Evolutionary conservation across 2,888 invertebrate species (phyloP).

Genomic region (Drosophila fungiperda): DNA sequence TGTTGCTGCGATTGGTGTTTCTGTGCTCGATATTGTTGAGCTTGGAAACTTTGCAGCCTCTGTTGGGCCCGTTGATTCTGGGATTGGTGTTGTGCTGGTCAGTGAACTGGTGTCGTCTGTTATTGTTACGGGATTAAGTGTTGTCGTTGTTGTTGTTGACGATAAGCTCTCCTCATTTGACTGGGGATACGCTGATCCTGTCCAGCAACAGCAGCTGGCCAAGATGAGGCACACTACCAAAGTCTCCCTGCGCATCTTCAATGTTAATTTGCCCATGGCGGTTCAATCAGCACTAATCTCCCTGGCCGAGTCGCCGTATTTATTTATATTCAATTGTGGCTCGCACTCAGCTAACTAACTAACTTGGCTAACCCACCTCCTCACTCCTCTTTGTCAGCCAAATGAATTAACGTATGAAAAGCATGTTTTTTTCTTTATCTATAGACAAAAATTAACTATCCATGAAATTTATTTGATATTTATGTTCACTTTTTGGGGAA

Average conservation of each 20-base stretch:
- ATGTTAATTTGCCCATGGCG: conserved; percentile 35
- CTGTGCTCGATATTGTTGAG: neutral
- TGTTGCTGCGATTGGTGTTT: conserved; percentile 1
- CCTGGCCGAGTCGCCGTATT: conserved; percentile 24
- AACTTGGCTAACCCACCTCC: neutral
- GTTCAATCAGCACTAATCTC: conserved; percentile 44
- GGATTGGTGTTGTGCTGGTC: conserved; percentile 5
- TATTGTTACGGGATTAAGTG: conserved; percentile 10
- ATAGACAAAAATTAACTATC: conserved; percentile 15
- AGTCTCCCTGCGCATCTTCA: conserved; percentile 41
- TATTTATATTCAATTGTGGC: conserved; percentile 41
- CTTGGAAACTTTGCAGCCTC: neutral
- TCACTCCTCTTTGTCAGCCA: neutral
- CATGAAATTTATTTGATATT: conserved; percentile 25
- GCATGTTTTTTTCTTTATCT: conserved; percentile 26
- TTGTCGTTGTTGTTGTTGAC: conserved; percentile 10
- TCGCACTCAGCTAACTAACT: neutral
- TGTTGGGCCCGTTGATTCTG: conserved; percentile 1
- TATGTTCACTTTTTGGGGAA: conserved; percentile 11
- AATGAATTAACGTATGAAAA: conserved; percentile 16
- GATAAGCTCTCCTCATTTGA: neutral
- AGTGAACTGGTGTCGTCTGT: conserved; percentile 1
- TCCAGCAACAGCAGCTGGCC: conserved; percentile 37
- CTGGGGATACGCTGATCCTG: conserved; percentile 38
- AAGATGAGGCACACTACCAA: conserved; percentile 39